Base-by-base conservation (phyloP, 2,888 invertebrate species). In the Celastrina argiolus region DNA sequence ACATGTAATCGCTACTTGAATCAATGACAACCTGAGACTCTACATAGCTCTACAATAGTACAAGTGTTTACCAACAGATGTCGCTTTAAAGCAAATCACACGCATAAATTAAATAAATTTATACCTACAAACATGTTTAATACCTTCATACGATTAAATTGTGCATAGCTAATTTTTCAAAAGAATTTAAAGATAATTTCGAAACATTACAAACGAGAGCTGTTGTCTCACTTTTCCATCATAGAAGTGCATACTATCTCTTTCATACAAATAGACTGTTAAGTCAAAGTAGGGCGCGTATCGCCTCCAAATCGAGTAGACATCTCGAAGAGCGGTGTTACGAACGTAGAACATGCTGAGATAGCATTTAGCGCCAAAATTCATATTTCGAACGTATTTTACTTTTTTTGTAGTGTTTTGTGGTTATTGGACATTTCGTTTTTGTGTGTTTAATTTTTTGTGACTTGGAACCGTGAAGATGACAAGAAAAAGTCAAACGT, bases 231-330 rank as follows among this genome's bases (percentile, higher is more conserved):
- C 34, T 51, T 51, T 18, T 10, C 6, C 31, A 12, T 18, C n/a
- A 26, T 28, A 41, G n/a, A 59, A 41, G 16, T 26, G 8, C 22
- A 39, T 61, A 39, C 61, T 36, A 71, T 87, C 87, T 85, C 88
- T 82, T 74, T 88, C 85, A 77, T 78, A 79, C 83, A 78, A 74
- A 72, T 79, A 81, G 73, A 73, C 68, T 66, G 84, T 82, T 87
- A 84, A 79, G 79, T 74, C 78, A 84, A 90, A 91, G 90, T 90
- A 91, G 90, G 90, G 87, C 89, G 88, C 78, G 77, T 80, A 81
- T 76, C 79, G 84, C 79, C 82, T 80, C 76, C 80, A 84, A 77
- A 82, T 78, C 79, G 86, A 87, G 85, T 85, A 81, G 85, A 87
- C 82, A 88, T 87, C 88, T 87, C 83, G 81, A 84, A 81, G 88